Conservation (phyloP, 2,113 vertebrate genomes). For the Pedetes capensis region DNA sequence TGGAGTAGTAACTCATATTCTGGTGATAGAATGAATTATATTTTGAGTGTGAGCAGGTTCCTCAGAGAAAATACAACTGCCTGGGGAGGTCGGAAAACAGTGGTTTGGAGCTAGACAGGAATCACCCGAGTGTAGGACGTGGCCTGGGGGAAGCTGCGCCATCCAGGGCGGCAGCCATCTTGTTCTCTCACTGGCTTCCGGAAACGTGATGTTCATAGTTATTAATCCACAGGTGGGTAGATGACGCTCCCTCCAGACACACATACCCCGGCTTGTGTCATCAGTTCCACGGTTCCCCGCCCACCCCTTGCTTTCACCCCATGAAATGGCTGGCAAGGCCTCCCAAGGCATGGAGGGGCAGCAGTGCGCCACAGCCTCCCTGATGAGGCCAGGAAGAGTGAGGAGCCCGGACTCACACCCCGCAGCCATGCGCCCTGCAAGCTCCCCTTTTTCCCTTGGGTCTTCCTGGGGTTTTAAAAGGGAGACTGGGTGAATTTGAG, state of each 20-base stretch:
- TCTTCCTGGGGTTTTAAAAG: background rate
- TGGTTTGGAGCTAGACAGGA: background rate
- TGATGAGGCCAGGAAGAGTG: rapidly evolving
- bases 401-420: background rate
- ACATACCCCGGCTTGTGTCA: background rate
- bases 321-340: background rate
- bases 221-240: no score
- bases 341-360: background rate
- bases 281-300: background rate
- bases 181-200: background rate
- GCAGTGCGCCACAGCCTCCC: rapidly evolving
- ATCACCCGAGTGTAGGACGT: background rate
- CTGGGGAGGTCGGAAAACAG: background rate
- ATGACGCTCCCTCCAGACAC: no score
- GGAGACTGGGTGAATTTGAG: background rate
- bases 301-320: background rate
- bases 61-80: background rate
- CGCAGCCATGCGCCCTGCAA: background rate
- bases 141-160: background rate
- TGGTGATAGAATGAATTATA: background rate
- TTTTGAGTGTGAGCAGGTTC: background rate
- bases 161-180: background rate
- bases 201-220: rapidly evolving
- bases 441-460: background rate
- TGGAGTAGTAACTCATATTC: background rate